These are phyloP conservation scores for Bimastos eiseni DNA, from an alignment of 2,888 invertebrate genomes.

Conservation along the genomic window DNA sequence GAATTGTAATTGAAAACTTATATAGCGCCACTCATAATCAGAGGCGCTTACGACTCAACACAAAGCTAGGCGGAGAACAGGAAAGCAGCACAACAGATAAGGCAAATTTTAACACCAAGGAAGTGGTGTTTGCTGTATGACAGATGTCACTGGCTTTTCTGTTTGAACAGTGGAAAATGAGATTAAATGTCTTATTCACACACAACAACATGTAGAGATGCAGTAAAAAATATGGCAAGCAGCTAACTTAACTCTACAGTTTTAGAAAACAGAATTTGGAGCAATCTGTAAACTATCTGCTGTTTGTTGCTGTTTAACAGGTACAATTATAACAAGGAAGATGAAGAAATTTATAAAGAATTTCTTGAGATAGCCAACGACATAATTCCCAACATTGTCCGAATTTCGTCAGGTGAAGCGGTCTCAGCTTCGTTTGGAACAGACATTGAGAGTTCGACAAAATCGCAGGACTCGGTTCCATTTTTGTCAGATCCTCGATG, in stretches of 20 bases:
- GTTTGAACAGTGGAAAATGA: too few relatives aligned
- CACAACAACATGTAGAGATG: too few relatives aligned
- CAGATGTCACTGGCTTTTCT: too few relatives aligned
- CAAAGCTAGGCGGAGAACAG: too few relatives aligned
- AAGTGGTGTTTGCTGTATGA: too few relatives aligned
- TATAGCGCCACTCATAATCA: too few relatives aligned
- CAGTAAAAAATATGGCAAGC: neutral
- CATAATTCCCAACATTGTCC: conserved; percentile 87
- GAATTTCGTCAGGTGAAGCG: conserved; percentile 62
- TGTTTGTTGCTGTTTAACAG: conserved; percentile 9
- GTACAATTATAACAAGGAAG: conserved; percentile 69
- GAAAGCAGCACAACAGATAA: too few relatives aligned
- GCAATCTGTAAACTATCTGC: neutral
- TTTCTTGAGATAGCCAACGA: conserved; percentile 93
- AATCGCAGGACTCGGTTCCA: neutral
- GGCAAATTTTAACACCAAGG: too few relatives aligned
- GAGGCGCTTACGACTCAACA: too few relatives aligned
- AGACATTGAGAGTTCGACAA: neutral
- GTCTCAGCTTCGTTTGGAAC: neutral
- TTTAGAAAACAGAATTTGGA: neutral
- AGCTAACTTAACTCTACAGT: neutral
- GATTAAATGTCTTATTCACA: too few relatives aligned
- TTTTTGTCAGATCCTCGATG: conserved; percentile 75
- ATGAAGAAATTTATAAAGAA: conserved; percentile 77
- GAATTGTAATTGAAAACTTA: too few relatives aligned